phyloP scores from a whole-genome alignment of 1,140 invertebrate species.

The Heterodera carotae region DNA sequence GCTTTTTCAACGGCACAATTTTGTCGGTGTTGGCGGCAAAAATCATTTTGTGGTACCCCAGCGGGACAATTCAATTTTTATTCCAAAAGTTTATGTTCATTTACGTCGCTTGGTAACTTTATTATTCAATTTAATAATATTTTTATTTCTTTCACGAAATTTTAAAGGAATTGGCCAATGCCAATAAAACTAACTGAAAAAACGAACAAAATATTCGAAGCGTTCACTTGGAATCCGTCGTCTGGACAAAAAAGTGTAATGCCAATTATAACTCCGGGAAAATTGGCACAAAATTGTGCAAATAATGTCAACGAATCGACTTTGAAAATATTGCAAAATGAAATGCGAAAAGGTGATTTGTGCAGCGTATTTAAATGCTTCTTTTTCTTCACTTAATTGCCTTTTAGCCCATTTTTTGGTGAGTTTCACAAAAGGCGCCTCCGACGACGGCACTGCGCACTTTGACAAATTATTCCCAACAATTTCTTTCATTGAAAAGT shows the following conservation, averaged over 20 bases:
- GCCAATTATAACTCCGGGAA: background rate
- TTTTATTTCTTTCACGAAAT: background rate
- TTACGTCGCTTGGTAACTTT: background rate
- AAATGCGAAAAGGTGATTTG: background rate
- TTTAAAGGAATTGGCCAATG: conserved; percentile 1
- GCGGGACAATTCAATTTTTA: background rate
- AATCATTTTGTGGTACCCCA: conserved; percentile 8
- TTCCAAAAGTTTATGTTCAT: background rate
- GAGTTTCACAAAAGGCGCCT: background rate
- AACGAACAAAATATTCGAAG: background rate
- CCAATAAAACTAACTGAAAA: background rate
- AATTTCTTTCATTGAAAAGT: background rate
- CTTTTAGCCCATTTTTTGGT: background rate
- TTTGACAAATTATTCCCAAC: background rate
- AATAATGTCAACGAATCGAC: background rate
- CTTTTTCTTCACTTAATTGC: too few relatives aligned
- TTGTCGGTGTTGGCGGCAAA: conserved; percentile 10
- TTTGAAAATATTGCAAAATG: background rate
- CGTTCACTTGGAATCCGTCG: background rate
- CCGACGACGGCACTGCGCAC: background rate
- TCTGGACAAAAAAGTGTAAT: background rate
- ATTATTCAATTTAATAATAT: background rate
- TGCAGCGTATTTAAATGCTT: too few relatives aligned
- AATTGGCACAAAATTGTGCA: background rate
- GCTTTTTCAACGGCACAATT: conserved; percentile 14